Base-by-base conservation (phyloP, 1,140 invertebrate genomes). In the Brevipalpus yothersi region DNA sequence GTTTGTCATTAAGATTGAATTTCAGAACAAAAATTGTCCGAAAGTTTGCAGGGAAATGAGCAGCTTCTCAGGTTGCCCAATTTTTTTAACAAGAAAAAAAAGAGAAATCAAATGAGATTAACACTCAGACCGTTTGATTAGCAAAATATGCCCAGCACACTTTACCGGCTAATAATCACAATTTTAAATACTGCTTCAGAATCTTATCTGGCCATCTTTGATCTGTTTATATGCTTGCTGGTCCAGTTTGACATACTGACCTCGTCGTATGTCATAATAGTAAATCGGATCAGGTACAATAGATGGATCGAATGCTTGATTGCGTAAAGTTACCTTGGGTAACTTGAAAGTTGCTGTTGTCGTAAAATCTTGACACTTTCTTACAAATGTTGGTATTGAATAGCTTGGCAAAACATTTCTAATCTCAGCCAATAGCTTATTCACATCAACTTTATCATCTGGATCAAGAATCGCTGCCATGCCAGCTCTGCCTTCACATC, bases 281-380 rank as follows among this genome's bases (percentile, higher is more conserved):
- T 66, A 73, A 4, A 74, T 13, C 21, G 60, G 63, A 62, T 74
- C 72, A 56, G 65, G 65, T 2, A 86, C 79, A 58, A 75, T 74
- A 53, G 76, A 78, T 0, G 86, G 82, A 74, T 96, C 77, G 69
- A 85, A 94, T 11, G 86, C 87, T 69, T 94, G 85, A 66, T 86
- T 84, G 69, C 91, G 85, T 39, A 94, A 78, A 66, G 90, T 82
- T 13, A 82, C 74, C 71, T 95, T 96, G 70, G 88, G 88, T 64
- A 95, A 72, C 71, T 96, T 96, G 69, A 86, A 95, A 7, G 91
- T 95, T 83, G 83, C 85, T 58, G 91, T 96, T 68, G 87, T 79
- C 69, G 92, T 86, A 13, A 93, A 75, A 69, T 80, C 77, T 31
- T 79, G 77, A 58, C 90, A 75, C 11, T 92, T 78, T 63, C 92